Evolutionary conservation across 2,797 vertebrate genomes (phyloP), one percentile per base, ranked within the genome.

Genomic region (Aphelocoma californica): DNA sequence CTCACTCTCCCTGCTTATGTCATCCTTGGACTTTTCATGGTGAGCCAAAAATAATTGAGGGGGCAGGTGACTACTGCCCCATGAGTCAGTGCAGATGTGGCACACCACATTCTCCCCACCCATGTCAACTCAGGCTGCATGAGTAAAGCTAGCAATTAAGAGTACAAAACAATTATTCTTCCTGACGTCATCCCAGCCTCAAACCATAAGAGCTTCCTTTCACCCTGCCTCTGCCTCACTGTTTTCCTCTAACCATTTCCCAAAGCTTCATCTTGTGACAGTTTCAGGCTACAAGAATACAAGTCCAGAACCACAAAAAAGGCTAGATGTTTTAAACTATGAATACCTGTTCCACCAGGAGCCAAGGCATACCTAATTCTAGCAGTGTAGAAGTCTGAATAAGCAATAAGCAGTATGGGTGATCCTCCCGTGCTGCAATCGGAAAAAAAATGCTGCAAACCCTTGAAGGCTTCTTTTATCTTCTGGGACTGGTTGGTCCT

Each of bases 81-180:
- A 9, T 73, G 66, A 81, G 72, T 91, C 86, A 89, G 29, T 12
- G 50, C 50, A 88, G 50, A 67, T 67, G 48, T 69, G 44, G 77
- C 62, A 84, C 28, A 36, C 23, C 1, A 7, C 36, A 67, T 81
- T 91, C 57, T 66, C 90, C 56, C 77, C 94, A 91, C 77, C 90
- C 78, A 84, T 86, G 66, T 73, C 80, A 88, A 6, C 60, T 84
- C 26, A 50, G 74, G 81, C 45, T 90, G 78, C 32, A 66, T 87
- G 85, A 96, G 79, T 91, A 92, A 91, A 77, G 57, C 57, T 18
- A 64, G 82, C 70, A 93, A 95, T 92, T 92, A 88, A 48, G 70
- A 94, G 64, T 19, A 90, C 31, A 86, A 90, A 93, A 93, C 81
- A 94, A 93, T 92, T 88, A 90, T n/a, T 88, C 58, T 92, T 95